Base-by-base conservation (phyloP, 2,113 vertebrate species). In the Sigmodon hispidus region DNA sequence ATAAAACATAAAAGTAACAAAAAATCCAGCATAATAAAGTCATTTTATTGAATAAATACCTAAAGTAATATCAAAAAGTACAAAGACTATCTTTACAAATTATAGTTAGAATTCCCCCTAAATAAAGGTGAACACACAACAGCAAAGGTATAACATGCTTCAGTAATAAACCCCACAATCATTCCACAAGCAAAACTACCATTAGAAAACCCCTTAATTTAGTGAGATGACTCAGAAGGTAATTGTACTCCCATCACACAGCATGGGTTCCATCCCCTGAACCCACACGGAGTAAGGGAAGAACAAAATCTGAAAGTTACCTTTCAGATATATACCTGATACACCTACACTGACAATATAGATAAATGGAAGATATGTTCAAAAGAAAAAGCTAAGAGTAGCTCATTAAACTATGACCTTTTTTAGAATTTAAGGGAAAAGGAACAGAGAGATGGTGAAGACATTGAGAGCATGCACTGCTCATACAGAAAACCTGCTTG, bases 121-220 rank as follows among this genome's bases (percentile, higher is more conserved):
- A 88, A 45, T 29, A 79, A 40, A 59, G 29, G 70, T 52, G 48
- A 89, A 75, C 2, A 72, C 11, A 69, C 81, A 94, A 86, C 83
- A 95, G 15, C 59, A 83, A 94, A 93, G 13, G 43, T 61, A 61
- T 50, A 92, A 24, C 40, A 80, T 77, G 43, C 24, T 34, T 96
- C 57, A 72, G 29, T 84, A 94, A 94, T 50, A 89, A 95, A 87
- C 89, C 17, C 61, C 59, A 77, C 84, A 93, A 91, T 85, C 80
- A 36, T 55, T 90, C 40, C 29, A 75, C 87, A 87, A 96, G 93
- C 8, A 87, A 80, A 95, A 91, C 50, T 52, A 89, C 36, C n/a
- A 59, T 3, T 92, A 91, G n/a, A n/a, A n/a, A n/a, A n/a, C n/a
- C n/a, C n/a, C 55, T 95, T 36, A 36, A 81, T 73, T 89, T 13